Evolutionary conservation across 1,140 invertebrate genomes (phyloP), one percentile per base, ranked within the genome.

Genomic region (Melipona quadrifasciata): DNA sequence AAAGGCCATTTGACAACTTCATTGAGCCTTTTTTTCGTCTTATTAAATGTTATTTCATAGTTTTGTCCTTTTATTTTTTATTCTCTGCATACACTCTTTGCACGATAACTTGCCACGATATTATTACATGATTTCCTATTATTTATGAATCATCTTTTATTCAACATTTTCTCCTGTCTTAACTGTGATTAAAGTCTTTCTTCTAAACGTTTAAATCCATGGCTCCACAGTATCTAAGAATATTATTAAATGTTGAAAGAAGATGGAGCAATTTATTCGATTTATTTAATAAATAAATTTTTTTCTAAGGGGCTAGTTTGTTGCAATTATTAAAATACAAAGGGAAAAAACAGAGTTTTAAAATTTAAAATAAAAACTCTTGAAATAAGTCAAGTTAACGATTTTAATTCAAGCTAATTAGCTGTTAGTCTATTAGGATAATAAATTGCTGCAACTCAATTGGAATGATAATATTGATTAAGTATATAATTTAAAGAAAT

Each of bases 171-270:
- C 78, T 65, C 57, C 70, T 65, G 34, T 47, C 67, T 84, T 87
- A 68, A 77, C 86, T 87, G 86, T 88, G 87, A 87, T 88, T 64
- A 57, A 68, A 82, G 72, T 82, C 80, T 67, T 82, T 75, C 51
- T n/a, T 76, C 14, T 27, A 68, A n/a, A 76, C 24, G 34, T 47
- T 76, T 51, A 31, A 76, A 76, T 53, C 67, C 51, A 34, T 47
- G 47, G 73, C 51, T 57, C 64, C 34, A 34, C 53, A 75, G 68
- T 76, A 77, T 34, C 64, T 77, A 76, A 68, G 64, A 68, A n/a
- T 68, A 55, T 67, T 67, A 76, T 24, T 76, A 67, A 67, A 75
- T 57, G 57, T 82, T 75, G 58, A 24, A 57, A 27, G 27, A 78
- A 68, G 34, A 68, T 78, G 67, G 55, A 78, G 39, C 67, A 71